phyloP scores from a whole-genome alignment of 2,797 vertebrate species.

The Petrocephalus sullivani region DNA sequence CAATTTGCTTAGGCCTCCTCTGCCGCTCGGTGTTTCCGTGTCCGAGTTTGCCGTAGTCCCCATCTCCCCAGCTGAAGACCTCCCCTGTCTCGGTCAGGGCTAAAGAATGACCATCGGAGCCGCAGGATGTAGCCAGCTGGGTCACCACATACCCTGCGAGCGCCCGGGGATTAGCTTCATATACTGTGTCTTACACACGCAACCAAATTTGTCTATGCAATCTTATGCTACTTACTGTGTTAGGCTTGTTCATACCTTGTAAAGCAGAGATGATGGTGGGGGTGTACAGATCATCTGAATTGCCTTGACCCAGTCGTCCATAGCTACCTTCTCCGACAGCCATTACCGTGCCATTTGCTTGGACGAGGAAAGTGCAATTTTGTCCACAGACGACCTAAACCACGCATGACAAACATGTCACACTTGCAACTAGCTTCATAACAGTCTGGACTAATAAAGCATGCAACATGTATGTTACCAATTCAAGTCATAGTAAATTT shows the following conservation, averaged over 20 bases:
- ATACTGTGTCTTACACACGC: neutral
- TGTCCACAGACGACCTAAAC: constrained; percentile 71
- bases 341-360: constrained; percentile 67
- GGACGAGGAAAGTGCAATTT: constrained; percentile 74
- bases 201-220: neutral
- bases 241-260: constrained; percentile 56
- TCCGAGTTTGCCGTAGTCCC: constrained; percentile 74
- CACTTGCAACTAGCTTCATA: neutral
- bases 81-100: constrained; percentile 73
- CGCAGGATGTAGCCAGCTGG: constrained; percentile 70
- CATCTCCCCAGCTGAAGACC: constrained; percentile 77
- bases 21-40: constrained; percentile 75
- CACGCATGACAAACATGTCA: constrained; percentile 13
- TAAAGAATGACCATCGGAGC: constrained; percentile 73
- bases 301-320: constrained; percentile 70
- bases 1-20: constrained; percentile 71
- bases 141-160: constrained; percentile 68
- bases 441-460: neutral
- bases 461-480: neutral
- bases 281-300: constrained; percentile 71
- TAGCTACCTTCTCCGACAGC: constrained; percentile 75
- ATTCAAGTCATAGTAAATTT: neutral
- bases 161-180: neutral
- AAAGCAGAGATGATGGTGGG: constrained; percentile 70
- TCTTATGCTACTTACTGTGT: neutral